Evolutionary conservation across 2,888 invertebrate species (phyloP), one percentile per base, ranked within the genome.

Genomic region (Rhagophthalmus giganteus): DNA sequence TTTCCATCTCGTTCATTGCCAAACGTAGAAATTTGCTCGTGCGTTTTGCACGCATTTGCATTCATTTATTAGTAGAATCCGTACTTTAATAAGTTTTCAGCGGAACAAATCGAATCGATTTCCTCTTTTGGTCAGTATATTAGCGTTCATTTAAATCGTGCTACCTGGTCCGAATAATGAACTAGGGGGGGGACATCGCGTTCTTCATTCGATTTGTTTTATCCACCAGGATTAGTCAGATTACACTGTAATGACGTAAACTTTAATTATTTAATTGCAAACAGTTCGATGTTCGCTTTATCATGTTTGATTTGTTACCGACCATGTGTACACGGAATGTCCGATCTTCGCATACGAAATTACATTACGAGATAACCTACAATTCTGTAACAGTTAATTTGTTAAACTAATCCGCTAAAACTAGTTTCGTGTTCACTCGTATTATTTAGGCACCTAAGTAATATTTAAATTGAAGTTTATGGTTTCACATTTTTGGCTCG

Each of bases 111-210:
- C 50, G 45, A 37, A 49, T 52, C 53, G 55, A 60, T 57, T 57
- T 55, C 46, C 56, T 50, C 52, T 41, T 50, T 50, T 52, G 42
- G 52, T 48, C 34, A 7, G 24, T 20, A 34, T 49, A 53, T 58
- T 55, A 58, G 47, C 53, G 40, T 49, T 38, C 32, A 30, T 26
- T 39, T 46, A 47, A 55, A 59, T 39, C 51, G 39, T 50, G 48
- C 41, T 57, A 59, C 57, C 59, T 57, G 55, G 49, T 55, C 50
- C 51, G 28, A 46, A 44, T 53, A 58, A 56, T 42, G 49, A 49
- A 48, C 50, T 41, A 40, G 39, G 49, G 42, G 42, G 12, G 10
- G 2, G 4, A 9, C 3, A 4, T 10, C 5, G 7, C 12, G 2
- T 51, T 45, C 32, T 40, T 27, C 37, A 49, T 51, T 53, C 39